Conservation (phyloP, 2,113 vertebrate species). For the Bubo blakistoni region DNA sequence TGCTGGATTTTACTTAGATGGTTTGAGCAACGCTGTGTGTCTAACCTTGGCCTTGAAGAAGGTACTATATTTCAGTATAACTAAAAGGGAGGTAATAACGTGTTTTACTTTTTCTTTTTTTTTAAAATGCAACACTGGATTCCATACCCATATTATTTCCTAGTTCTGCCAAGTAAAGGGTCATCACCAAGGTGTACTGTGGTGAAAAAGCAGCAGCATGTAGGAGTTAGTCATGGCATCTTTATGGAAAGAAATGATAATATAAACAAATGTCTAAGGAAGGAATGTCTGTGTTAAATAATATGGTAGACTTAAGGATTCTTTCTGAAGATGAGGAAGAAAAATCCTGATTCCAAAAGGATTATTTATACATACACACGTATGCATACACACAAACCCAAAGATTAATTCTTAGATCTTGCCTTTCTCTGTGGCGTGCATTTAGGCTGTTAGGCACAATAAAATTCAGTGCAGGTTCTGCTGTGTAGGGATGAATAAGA, state of each 20-base stretch:
- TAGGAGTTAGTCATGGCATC: not conserved
- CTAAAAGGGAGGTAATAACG: not conserved
- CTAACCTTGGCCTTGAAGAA: not conserved
- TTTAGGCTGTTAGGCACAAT: not conserved
- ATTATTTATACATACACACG: fast-evolving
- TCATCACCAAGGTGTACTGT: not conserved
- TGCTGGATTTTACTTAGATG: not conserved
- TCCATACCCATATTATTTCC: not conserved
- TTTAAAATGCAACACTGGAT: not conserved
- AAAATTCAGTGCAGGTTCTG: not conserved
- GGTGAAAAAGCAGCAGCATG: not conserved
- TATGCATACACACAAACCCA: not conserved
- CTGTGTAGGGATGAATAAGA: not conserved
- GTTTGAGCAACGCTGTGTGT: not conserved
- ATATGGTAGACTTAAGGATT: not conserved
- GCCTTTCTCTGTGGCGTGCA: not conserved
- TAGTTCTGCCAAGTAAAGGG: not conserved
- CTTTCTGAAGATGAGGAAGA: not conserved
- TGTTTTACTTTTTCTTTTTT: no score
- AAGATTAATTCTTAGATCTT: not conserved
- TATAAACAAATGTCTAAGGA: not conserved
- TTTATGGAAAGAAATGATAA: not conserved
- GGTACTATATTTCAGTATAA: not conserved
- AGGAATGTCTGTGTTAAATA: not conserved
- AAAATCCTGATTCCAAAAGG: not conserved